Evolutionary conservation across 2,888 invertebrate genomes (phyloP).

Genomic region (Archips xylosteana): DNA sequence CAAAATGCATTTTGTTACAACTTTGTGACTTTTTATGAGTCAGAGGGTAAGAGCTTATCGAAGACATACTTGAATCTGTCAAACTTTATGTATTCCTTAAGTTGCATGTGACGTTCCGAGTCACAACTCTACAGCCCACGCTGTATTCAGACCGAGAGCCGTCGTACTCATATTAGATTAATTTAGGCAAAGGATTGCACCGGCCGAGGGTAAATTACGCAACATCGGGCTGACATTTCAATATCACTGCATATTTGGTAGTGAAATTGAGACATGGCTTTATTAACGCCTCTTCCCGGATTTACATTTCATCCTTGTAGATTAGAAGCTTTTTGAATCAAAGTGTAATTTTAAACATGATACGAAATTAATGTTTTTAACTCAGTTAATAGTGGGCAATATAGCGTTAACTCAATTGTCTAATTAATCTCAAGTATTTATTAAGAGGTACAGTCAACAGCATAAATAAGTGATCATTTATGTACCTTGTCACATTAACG

Average conservation of each 20-base stretch:
- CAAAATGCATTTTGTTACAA: too few relatives aligned
- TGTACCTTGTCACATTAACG: too few relatives aligned
- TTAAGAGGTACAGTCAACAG: too few relatives aligned
- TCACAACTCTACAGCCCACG: conserved; percentile 9
- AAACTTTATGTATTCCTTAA: not conserved
- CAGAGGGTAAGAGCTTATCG: too few relatives aligned
- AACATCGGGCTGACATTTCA: conserved; percentile 31
- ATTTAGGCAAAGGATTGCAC: conserved; percentile 23
- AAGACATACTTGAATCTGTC: not conserved
- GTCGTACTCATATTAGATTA: conserved; percentile 21
- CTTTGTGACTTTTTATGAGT: too few relatives aligned
- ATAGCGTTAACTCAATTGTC: too few relatives aligned
- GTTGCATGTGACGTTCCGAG: not conserved
- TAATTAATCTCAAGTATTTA: too few relatives aligned
- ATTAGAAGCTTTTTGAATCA: not conserved
- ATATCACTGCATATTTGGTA: conserved; percentile 35
- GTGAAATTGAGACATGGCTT: conserved; percentile 31
- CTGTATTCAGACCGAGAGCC: not conserved
- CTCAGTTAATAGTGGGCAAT: too few relatives aligned
- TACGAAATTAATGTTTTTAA: too few relatives aligned
- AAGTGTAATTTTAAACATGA: too few relatives aligned
- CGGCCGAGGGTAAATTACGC: conserved; percentile 15
- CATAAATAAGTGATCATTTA: too few relatives aligned
- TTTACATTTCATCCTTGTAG: not conserved
- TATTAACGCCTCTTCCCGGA: conserved; percentile 9